Evolutionary conservation across 2,113 vertebrate genomes (phyloP), one percentile per base, ranked within the genome.

Genomic region (Ceyx melanurus): DNA sequence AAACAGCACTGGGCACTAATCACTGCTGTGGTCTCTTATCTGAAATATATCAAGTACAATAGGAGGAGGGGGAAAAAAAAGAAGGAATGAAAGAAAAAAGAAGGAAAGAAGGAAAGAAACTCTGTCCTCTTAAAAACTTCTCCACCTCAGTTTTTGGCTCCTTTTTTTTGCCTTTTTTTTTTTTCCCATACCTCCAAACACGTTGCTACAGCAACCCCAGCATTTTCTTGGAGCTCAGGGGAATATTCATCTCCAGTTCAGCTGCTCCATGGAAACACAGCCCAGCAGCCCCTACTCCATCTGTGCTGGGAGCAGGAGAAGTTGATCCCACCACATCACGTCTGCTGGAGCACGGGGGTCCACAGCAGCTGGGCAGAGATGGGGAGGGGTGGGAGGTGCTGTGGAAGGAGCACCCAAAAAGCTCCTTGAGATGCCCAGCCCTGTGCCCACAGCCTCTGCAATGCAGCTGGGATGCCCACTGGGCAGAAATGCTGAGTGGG

Each of bases 181-280:
- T 84, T 53, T 10, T 10, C 37, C 37, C 37, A 37, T 11, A 57
- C n/a, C 54, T 73, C 60, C 54, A 64, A 76, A 73, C 26, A 29
- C 7, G 80, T 94, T 93, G 91, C 84, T 82, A 86, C 88, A 95
- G 84, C 81, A 92, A 94, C 68, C 48, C 31, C 87, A 84, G 87
- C 74, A 6, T 83, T 92, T 77, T 26, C 29, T 54, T 29, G 0
- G 58, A 0, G 1, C 82, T 83, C 68, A 4, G 42, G 58, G 77
- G 29, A 88, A 81, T 26, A 53, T 42, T 71, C 74, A 37, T 56
- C 64, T 61, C 74, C 43, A n/a, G 4, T 37, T 62, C 42, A 40
- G 75, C 65, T 40, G 75, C 84, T 93, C 91, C 88, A 70, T 54
- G 80, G 91, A 88, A 94, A 93, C 70, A 20, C 20, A 1, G 20